These are phyloP conservation scores for Panagrolaimus sp. DNA, from an alignment of 1,140 invertebrate species.

Conservation along the genomic window DNA sequence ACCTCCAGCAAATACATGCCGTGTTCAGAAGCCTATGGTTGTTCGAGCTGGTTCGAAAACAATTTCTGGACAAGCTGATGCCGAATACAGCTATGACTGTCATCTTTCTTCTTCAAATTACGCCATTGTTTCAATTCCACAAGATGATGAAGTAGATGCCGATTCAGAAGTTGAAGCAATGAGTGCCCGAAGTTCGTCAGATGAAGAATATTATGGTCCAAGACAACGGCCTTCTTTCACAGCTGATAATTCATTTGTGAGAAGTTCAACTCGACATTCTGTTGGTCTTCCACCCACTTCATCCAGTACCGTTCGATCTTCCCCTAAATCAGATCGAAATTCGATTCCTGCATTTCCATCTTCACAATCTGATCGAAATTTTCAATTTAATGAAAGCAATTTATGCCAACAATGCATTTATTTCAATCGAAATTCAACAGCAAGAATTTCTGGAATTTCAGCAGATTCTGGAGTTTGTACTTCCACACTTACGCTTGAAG, in stretches of 20 bases:
- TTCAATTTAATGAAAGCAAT: background rate
- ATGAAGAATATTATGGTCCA: no score
- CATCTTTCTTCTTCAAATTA: no score
- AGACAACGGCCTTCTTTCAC: no score
- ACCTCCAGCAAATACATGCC: background rate
- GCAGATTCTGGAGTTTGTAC: constrained; percentile 37
- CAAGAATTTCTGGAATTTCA: constrained; percentile 41
- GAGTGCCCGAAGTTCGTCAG: no score
- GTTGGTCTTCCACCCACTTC: background rate
- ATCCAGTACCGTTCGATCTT: background rate
- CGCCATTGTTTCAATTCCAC: background rate
- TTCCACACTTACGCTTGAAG: constrained; percentile 10
- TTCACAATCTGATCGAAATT: background rate
- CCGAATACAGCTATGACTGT: background rate
- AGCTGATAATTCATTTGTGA: no score
- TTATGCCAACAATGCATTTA: background rate
- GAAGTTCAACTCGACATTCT: background rate
- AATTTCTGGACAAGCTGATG: background rate
- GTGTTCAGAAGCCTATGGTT: background rate
- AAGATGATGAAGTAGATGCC: background rate
- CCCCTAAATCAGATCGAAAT: background rate
- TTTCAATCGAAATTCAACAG: constrained; percentile 35
- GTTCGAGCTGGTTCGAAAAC: background rate
- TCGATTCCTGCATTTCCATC: background rate
- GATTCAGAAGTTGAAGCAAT: background rate